Evolutionary conservation across 2,797 vertebrate genomes (phyloP).

Genomic region (Rhabdophis nuchalis): DNA sequence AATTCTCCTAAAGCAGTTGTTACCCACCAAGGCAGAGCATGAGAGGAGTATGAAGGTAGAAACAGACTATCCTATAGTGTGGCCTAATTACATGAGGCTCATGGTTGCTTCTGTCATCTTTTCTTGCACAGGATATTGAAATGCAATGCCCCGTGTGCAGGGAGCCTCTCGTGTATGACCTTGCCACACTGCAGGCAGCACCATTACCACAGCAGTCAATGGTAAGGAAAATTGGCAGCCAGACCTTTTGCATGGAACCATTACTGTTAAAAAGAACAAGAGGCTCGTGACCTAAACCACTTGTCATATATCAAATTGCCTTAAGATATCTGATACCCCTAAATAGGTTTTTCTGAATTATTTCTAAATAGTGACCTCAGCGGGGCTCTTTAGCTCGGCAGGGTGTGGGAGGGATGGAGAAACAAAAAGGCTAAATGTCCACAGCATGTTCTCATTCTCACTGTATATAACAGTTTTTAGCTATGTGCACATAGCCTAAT

Average conservation of each 20-base stretch:
- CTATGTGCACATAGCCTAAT: neutral
- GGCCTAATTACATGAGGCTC: neutral
- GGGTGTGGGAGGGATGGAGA: neutral
- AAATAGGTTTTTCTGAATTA: neutral
- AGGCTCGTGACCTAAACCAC: neutral
- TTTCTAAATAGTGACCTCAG: neutral
- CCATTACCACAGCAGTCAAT: conserved; percentile 79
- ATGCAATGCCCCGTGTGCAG: conserved; percentile 93
- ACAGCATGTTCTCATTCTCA: neutral
- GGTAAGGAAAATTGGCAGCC: conserved; percentile 69
- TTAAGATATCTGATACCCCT: neutral
- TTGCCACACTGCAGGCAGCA: conserved; percentile 78
- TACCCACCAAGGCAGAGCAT: neutral
- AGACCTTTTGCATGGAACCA: neutral
- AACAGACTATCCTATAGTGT: neutral
- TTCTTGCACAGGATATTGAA: conserved; percentile 70
- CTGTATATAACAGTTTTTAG: neutral
- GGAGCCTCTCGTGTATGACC: conserved; percentile 81
- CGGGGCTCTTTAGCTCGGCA: neutral
- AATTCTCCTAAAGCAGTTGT: neutral
- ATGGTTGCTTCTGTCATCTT: conserved; percentile 14
- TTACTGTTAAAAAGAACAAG: neutral
- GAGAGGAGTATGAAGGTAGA: neutral
- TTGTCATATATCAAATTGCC: neutral
- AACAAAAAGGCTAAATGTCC: neutral